Conservation (phyloP, 2,888 invertebrate species). For the Chymomyza caudatula region DNA sequence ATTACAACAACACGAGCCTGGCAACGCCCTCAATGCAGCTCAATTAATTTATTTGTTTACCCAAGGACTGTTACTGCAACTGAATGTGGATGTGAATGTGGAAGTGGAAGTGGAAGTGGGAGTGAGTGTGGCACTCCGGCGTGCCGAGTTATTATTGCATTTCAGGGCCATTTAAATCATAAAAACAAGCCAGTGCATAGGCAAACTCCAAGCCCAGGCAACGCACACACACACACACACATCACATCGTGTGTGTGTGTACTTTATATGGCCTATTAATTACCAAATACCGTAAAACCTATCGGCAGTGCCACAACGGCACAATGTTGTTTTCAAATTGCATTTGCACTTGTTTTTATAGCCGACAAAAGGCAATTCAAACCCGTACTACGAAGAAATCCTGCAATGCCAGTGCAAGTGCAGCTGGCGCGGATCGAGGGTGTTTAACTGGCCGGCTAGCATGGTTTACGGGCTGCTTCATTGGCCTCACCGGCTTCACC, state of each 20-base stretch:
- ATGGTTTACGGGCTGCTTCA: neutral
- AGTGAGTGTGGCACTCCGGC: neutral
- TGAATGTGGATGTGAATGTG: neutral
- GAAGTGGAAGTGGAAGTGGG: too few relatives aligned
- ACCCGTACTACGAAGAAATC: too few relatives aligned
- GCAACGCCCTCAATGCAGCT: constrained; percentile 28
- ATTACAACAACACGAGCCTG: constrained; percentile 8
- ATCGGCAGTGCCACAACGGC: constrained; percentile 17
- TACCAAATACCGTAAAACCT: constrained; percentile 64
- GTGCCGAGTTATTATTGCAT: constrained; percentile 57
- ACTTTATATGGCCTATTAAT: constrained; percentile 71
- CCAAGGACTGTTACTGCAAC: constrained; percentile 37
- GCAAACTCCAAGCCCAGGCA: constrained; percentile 7
- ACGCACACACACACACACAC: too few relatives aligned
- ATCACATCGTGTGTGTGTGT: constrained; percentile 15
- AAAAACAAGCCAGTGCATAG: constrained; percentile 30
- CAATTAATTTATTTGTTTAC: constrained; percentile 69
- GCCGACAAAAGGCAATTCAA: neutral
- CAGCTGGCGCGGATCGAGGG: constrained; percentile 36
- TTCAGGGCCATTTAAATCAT: constrained; percentile 66
- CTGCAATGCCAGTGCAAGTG: constrained; percentile 40
- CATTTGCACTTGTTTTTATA: constrained; percentile 70
- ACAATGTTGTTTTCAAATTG: constrained; percentile 66
- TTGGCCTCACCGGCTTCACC: too few relatives aligned
- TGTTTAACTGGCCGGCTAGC: neutral